Evolutionary conservation across 2,888 invertebrate species (phyloP).

Genomic region (Ophioninae sp.): DNA sequence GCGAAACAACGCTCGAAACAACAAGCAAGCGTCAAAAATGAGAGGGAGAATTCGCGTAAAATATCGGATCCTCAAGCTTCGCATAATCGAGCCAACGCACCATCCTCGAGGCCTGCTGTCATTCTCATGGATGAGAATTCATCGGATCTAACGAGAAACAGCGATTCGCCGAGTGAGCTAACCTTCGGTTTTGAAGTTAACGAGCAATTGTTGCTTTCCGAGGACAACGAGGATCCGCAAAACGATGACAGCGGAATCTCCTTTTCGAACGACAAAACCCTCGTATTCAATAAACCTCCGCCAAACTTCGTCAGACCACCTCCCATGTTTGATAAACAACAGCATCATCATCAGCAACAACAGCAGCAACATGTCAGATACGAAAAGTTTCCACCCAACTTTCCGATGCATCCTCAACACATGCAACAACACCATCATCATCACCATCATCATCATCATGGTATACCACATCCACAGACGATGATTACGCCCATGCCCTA

Average conservation of each 20-base stretch:
- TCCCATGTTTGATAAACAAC: slow-evolving; percentile 71
- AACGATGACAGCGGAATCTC: slow-evolving; percentile 58
- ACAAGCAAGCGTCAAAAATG: slow-evolving; percentile 53
- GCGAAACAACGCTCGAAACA: slow-evolving; percentile 69
- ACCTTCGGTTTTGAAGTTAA: slow-evolving; percentile 92
- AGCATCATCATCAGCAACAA: slow-evolving; percentile 44
- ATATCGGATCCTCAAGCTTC: slow-evolving; percentile 58
- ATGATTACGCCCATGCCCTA: slow-evolving; percentile 74
- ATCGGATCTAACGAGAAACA: slow-evolving; percentile 75
- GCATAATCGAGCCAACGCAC: slow-evolving; percentile 26
- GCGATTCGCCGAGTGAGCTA: slow-evolving; percentile 83
- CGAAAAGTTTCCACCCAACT: slow-evolving; percentile 70
- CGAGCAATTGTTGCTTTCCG: slow-evolving; percentile 85
- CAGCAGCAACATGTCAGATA: slow-evolving; percentile 65
- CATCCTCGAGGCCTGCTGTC: slow-evolving; percentile 85
- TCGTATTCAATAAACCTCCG: slow-evolving; percentile 70
- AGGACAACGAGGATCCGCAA: slow-evolving; percentile 71
- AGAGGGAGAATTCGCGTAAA: slow-evolving; percentile 68
- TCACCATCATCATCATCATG: slow-evolving; percentile 56
- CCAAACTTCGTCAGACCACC: slow-evolving; percentile 73
- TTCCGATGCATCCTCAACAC: slow-evolving; percentile 69
- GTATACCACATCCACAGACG: slow-evolving; percentile 66
- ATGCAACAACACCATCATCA: slow-evolving; percentile 66
- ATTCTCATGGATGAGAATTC: slow-evolving; percentile 85
- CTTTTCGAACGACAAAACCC: slow-evolving; percentile 66